Conservation (phyloP, 1,140 invertebrate genomes). For the Apis cerana region DNA sequence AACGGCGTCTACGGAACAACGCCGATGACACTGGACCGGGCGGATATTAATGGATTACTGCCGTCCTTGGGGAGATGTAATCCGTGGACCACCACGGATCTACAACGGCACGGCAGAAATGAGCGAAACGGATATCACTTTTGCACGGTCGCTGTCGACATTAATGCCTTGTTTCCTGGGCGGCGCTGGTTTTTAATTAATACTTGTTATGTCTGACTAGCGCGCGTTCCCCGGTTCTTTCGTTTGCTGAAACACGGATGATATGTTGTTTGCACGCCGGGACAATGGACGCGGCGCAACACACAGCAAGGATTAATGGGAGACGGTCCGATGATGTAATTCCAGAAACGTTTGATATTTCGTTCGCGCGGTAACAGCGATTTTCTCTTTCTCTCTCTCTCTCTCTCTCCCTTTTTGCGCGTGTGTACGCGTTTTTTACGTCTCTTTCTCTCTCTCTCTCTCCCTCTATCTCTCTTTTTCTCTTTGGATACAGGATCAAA, state of each 20-base stretch:
- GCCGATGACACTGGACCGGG: background rate
- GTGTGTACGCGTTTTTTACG: too few relatives aligned
- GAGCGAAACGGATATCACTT: constrained; percentile 45
- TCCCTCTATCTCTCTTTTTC: background rate
- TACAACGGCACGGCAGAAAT: constrained; percentile 14
- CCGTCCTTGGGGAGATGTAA: constrained; percentile 34
- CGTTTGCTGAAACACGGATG: constrained; percentile 42
- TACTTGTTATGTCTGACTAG: constrained; percentile 30
- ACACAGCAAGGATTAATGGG: constrained; percentile 46
- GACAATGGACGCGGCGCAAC: constrained; percentile 43
- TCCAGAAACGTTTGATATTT: constrained; percentile 48
- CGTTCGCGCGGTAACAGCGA: constrained; percentile 25
- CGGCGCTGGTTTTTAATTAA: constrained; percentile 55
- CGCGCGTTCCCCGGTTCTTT: constrained; percentile 43
- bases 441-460: background rate
- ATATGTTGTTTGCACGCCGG: constrained; percentile 49
- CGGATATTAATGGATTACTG: constrained; percentile 50
- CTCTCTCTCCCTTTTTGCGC: background rate
- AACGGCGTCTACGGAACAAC: background rate
- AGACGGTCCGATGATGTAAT: constrained; percentile 48
- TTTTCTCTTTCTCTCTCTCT: constrained; percentile 1
- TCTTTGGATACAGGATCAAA: background rate
- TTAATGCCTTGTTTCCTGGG: constrained; percentile 51
- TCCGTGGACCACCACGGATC: constrained; percentile 36
- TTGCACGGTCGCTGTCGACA: constrained; percentile 12